phyloP scores from a whole-genome alignment of 2,888 invertebrate genomes.

The Drosophila monieri region DNA sequence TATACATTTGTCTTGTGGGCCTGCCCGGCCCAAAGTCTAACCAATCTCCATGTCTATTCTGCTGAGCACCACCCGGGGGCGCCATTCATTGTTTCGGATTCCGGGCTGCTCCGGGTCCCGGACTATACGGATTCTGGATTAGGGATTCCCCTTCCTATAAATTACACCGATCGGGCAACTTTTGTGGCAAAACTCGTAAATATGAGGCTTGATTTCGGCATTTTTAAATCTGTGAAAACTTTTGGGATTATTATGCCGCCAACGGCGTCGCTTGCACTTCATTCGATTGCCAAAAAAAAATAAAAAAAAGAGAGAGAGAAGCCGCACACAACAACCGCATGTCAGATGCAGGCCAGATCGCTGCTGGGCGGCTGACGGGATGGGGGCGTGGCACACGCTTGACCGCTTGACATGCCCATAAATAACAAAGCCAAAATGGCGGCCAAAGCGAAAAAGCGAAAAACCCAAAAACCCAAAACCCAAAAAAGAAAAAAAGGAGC shows the following conservation, averaged over 20 bases:
- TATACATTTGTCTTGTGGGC: constrained; percentile 70
- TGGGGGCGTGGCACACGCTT: constrained; percentile 44
- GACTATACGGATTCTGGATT: background rate
- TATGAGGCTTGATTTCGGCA: background rate
- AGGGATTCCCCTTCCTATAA: constrained; percentile 50
- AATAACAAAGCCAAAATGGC: constrained; percentile 77
- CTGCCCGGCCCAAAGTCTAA: constrained; percentile 32
- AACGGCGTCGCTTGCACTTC: constrained; percentile 6
- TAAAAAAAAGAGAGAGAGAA: constrained; percentile 6
- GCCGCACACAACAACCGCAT: constrained; percentile 59
- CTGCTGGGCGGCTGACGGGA: constrained; percentile 18
- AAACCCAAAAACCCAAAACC: constrained; percentile 19
- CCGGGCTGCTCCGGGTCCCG: background rate
- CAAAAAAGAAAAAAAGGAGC: constrained; percentile 43
- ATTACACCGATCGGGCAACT: constrained; percentile 65
- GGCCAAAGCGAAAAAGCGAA: constrained; percentile 61
- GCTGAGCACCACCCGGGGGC: constrained; percentile 25
- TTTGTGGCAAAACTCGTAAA: too few relatives aligned
- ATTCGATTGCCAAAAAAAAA: constrained; percentile 26
- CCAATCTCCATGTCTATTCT: constrained; percentile 1
- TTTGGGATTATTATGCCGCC: constrained; percentile 27
- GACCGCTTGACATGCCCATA: constrained; percentile 75
- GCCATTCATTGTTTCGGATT: constrained; percentile 27
- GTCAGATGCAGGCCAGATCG: constrained; percentile 72
- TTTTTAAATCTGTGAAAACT: constrained; percentile 54